A percentile compares a stretch with the other conserved stretches of the same genome.
Conservation (phyloP, 2,797 vertebrate genomes). For the Bradypodion ventrale region DNA sequence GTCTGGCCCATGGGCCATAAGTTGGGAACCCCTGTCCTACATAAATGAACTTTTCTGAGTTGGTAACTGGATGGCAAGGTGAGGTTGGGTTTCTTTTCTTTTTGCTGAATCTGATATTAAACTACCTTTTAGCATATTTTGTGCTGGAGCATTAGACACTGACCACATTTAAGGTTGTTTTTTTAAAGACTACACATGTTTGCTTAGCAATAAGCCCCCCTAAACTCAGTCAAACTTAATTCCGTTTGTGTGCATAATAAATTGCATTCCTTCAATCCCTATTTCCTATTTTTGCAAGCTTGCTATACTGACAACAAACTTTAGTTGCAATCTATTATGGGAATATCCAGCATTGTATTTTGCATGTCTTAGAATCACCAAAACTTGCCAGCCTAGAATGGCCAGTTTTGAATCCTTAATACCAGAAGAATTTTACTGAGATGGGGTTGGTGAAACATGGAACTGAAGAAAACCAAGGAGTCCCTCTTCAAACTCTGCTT, state of each 20-base stretch:
- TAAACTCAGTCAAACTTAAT: not conserved
- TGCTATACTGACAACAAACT: not conserved
- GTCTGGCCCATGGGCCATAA: too few species aligned
- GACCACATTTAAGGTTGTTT: not conserved
- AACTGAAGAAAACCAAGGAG: too few species aligned
- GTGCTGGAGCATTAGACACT: not conserved
- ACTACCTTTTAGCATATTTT: not conserved
- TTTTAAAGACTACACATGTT: too few species aligned
- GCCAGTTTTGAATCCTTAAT: too few species aligned
- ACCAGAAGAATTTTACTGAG: too few species aligned
- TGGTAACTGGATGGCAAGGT: not conserved
- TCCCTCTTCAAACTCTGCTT: too few species aligned
- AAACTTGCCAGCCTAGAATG: too few species aligned
- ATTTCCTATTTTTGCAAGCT: not conserved
- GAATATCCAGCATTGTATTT: too few species aligned
- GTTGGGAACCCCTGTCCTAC: too few species aligned
- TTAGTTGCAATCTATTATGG: too few species aligned
- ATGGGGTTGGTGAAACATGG: too few species aligned
- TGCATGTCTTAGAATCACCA: too few species aligned
- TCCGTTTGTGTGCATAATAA: not conserved
- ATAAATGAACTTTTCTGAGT: not conserved
- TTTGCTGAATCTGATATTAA: not conserved
- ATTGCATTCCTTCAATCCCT: not conserved
- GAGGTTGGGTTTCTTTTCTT: not conserved
- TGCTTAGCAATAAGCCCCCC: not conserved